Base-by-base conservation (phyloP, 1,140 invertebrate species). In the Cydia amplana region DNA sequence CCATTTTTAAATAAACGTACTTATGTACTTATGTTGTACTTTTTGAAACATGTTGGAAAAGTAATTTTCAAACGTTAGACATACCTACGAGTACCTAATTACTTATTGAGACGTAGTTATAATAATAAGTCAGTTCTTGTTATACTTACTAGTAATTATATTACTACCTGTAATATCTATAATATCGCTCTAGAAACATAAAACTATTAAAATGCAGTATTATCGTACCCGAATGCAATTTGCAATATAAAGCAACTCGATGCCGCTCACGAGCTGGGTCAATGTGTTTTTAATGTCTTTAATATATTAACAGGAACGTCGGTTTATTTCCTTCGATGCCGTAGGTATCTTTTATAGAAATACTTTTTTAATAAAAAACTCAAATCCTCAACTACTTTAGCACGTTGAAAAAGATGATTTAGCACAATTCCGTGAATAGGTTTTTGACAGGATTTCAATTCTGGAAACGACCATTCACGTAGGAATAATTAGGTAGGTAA, bases 261-360 rank as follows among this genome's bases (percentile, higher is more conserved):
- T n/a, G 46, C 12, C 46, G 12, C 23, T 28, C 63, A 5, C 63
- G 9, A 64, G 63, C 63, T 28, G 25, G 25, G 23, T 64, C 63
- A n/a, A 36, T 32, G 64, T 67, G 23, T 67, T 67, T 65, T 36
- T 10, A 65, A 65, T 65, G 64, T 65, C 3, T 32, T 4, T 23
- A n/a, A 32, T 64, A 64, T 64, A 25, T 64, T 64, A 12, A 64
- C 63, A 28, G 25, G 9, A 2, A 64, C 18, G 6, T 1, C 25
- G 9, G 63, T 64, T 64, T 20, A 64, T 64, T 28, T 64, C 63
- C 63, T 64, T 12, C 25, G 10, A 64, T 64, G 1, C 20, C 23
- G 63, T 25, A n/a, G n/a, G n/a, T 65, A 65, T 32, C 25, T n/a
- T 67, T 32, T 7, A 36, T 36, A 16, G 64, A 67, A 67, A 32